Percentiles rank a stretch among this genome's conserved stretches.
These are phyloP conservation scores for Cabera pusaria DNA, from an alignment of 2,888 invertebrate genomes.

Conservation along the genomic window DNA sequence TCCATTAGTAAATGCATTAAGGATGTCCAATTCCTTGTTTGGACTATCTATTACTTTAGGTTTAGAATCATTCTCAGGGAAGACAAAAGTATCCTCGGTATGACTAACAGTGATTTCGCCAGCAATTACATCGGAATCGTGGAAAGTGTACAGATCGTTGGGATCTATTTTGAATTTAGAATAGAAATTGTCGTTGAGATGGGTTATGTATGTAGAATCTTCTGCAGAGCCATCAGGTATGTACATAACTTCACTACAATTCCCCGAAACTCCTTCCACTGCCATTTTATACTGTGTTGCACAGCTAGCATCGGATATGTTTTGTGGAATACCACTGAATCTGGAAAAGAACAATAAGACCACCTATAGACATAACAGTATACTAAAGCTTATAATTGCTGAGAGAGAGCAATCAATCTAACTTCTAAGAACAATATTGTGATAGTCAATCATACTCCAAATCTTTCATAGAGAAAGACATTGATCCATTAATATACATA, in stretches of 20 bases:
- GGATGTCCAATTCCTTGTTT: slow-evolving; percentile 57
- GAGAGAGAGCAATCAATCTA: too few species aligned
- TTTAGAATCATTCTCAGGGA: slow-evolving; percentile 62
- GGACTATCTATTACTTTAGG: slow-evolving; percentile 58
- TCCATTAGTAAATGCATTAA: slow-evolving; percentile 60
- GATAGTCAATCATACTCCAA: too few species aligned
- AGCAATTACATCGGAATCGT: slow-evolving; percentile 77
- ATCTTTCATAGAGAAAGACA: too few species aligned
- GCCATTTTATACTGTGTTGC: slow-evolving; percentile 79
- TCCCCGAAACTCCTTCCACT: slow-evolving; percentile 70
- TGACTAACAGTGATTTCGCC: slow-evolving; percentile 76
- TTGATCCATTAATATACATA: too few species aligned
- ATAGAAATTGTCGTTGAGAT: slow-evolving; percentile 73
- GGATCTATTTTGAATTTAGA: slow-evolving; percentile 80
- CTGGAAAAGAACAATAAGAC: slow-evolving; percentile 47
- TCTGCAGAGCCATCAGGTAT: slow-evolving; percentile 71
- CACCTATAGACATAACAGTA: too few species aligned
- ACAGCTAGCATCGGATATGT: slow-evolving; percentile 77
- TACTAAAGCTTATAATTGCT: too few species aligned
- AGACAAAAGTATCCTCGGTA: slow-evolving; percentile 73
- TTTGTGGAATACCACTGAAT: slow-evolving; percentile 80
- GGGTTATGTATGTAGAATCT: slow-evolving; percentile 69
- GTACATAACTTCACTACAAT: slow-evolving; percentile 71
- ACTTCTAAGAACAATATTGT: too few species aligned
- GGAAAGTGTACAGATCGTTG: slow-evolving; percentile 77